Evolutionary conservation across 2,113 vertebrate genomes (phyloP).

Genomic region (Zosterops japonicus): DNA sequence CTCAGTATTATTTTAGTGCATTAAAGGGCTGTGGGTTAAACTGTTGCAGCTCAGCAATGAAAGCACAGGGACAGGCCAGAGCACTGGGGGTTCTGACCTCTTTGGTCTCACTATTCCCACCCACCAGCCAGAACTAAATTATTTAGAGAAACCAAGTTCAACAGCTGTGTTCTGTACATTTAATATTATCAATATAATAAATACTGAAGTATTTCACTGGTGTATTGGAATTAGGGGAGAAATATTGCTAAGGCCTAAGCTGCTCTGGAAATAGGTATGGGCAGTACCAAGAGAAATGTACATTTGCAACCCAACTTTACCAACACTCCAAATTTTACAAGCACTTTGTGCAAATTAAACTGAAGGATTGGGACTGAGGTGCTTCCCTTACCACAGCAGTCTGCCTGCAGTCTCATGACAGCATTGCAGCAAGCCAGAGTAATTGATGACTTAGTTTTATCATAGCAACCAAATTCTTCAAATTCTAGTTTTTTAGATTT

Average conservation of each 20-base stretch:
- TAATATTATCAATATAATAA: background rate
- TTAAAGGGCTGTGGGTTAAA: background rate
- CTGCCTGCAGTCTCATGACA: background rate
- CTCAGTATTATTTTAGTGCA: background rate
- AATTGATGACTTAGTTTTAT: conserved; percentile 18
- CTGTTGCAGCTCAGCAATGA: background rate
- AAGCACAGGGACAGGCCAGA: background rate
- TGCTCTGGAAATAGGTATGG: background rate
- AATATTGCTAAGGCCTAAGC: background rate
- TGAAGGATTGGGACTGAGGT: background rate
- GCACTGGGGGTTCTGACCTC: background rate
- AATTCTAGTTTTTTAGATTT: background rate
- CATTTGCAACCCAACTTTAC: background rate
- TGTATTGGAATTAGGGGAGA: background rate
- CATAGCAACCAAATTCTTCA: conserved; percentile 1
- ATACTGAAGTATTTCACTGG: background rate
- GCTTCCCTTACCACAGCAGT: background rate
- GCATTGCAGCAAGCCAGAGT: background rate
- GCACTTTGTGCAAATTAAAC: background rate
- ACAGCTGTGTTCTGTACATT: background rate
- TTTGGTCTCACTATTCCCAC: background rate
- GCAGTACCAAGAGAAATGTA: background rate
- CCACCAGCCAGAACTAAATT: background rate
- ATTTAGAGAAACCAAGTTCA: background rate
- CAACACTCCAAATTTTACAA: background rate